Evolutionary conservation across 2,888 invertebrate genomes (phyloP), one percentile per base, ranked within the genome.

Genomic region (Caenorhabditis japonica): DNA sequence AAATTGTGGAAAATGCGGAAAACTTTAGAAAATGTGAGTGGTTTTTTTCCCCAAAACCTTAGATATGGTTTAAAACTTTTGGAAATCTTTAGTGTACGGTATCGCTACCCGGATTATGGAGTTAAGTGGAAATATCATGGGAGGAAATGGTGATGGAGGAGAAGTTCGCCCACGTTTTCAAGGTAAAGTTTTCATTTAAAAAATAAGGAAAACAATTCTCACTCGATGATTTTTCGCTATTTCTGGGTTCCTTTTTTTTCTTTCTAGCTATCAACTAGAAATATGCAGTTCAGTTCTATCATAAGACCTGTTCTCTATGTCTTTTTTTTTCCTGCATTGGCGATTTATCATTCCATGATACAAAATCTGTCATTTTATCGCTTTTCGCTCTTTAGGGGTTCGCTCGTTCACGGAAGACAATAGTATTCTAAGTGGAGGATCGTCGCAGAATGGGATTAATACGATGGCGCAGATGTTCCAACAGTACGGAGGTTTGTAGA

Each of bases 321-420:
- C 17, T 36, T 23, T 33, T 47, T 68, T 68, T 68, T 69, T 53
- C 55, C 27, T 17, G 10, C 44, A 19, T 5, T 5, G 5, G n/a
- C 51, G 46, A 60, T 60, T 46, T 69, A 70, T 70, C 70, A 70
- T 61, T 38, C 47, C 34, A 39, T 70, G 55, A 61, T 69, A 70
- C 60, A 69, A 53, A 53, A 59, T 49, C 59, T 60, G 39, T 58
- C 53, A 69, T 33, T 58, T 56, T 34, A 56, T 56, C 47, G 23
- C 36, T 33, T 58, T 56, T 34, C 43, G 43, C 47, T 17, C 36
- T 10, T 49, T 60, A 60, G 71, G 71, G 44, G 73, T 73, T 56
- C 73, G 79, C 51, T 76, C 76, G 46, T 79, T 79, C 56, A 76
- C 71, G 19, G 61, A 76, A 43, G 79, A 79, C 62, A 79, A 79